Evolutionary conservation across 2,113 vertebrate species (phyloP), one percentile per base, ranked within the genome.

Genomic region (Agapornis roseicollis): DNA sequence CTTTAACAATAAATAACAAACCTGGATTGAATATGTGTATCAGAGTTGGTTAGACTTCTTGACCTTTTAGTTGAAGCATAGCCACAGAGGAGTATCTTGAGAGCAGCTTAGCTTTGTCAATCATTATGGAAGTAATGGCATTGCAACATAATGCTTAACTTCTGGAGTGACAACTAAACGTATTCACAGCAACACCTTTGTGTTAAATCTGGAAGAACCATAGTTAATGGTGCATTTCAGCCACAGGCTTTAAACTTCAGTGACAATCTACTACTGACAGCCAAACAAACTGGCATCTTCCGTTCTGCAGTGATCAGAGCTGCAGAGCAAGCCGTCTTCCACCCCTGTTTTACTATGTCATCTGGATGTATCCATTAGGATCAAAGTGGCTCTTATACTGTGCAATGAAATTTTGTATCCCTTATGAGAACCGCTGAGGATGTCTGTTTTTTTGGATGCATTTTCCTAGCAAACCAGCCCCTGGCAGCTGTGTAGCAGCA

Each of bases 91-190:
- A 52, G 13, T 65, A 82, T 89, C 88, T 94, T 84, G 86, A 90
- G 80, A 82, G 85, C 89, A 96, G 91, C 85, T 66, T 4, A 10
- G 47, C 46, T 94, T 95, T 96, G 97, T 97, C 94, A 98, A 98
- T 98, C 87, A 97, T 98, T 98, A 96, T 73, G 90, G n/a, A 83
- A 94, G 53, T 91, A 81, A 94, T 93, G 80, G 91, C 89, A 94
- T 90, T 94, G 87, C 87, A 6, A 88, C 97, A 73, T 95, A 98
- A 98, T 98, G 93, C 97, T 98, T 98, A 98, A 98, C 98, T 97
- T 86, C 72, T 83, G 73, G 78, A 97, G 92, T 84, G 89, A 96
- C 2, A 29, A 91, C 95, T 89, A 94, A 98, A 97, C 95, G 86
- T 97, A 98, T 97, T 97, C 97, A 96, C 49, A 35, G 95, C 96